Percentiles rank a stretch among this genome's conserved stretches.
phyloP scores from a whole-genome alignment of 2,888 invertebrate species.

The Drosophila prostipennis region DNA sequence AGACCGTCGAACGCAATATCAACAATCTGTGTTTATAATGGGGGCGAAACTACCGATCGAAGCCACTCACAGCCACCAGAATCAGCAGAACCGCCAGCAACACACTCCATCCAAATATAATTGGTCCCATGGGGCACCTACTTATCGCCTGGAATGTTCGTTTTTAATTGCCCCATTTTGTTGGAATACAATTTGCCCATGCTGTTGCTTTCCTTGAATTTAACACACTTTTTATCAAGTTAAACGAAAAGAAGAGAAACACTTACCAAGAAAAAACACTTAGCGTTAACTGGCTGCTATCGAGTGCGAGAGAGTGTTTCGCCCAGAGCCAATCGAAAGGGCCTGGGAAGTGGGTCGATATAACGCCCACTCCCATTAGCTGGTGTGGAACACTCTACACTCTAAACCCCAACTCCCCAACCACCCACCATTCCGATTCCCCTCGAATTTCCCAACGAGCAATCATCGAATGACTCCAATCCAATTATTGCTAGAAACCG shows the following conservation, averaged over 20 bases:
- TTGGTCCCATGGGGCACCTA: conserved; percentile 53
- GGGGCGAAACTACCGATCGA: conserved; percentile 42
- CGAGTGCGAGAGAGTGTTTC: conserved; percentile 36
- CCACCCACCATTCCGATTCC: conserved; percentile 11
- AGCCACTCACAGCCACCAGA: conserved; percentile 27
- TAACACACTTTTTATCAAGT: conserved; percentile 55
- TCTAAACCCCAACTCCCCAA: conserved; percentile 3
- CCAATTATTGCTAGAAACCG: conserved; percentile 11
- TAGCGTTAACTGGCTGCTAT: conserved; percentile 69
- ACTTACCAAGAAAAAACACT: conserved; percentile 66
- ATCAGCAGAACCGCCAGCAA: conserved; percentile 6
- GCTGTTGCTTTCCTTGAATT: conserved; percentile 36
- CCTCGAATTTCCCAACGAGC: conserved; percentile 39
- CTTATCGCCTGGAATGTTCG: conserved; percentile 48
- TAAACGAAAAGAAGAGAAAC: conserved; percentile 30
- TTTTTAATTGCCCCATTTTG: conserved; percentile 58
- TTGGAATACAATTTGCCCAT: conserved; percentile 23
- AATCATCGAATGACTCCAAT: conserved; percentile 38
- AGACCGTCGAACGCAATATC: conserved; percentile 23
- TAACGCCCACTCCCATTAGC: conserved; percentile 32
- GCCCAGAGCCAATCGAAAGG: conserved; percentile 68
- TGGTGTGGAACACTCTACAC: conserved; percentile 2
- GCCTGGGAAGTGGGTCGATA: conserved; percentile 78
- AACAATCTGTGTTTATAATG: conserved; percentile 32
- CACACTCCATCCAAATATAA: conserved; percentile 23